Evolutionary conservation across 2,797 vertebrate genomes (phyloP), one percentile per base, ranked within the genome.

Genomic region (Coilia nasus): DNA sequence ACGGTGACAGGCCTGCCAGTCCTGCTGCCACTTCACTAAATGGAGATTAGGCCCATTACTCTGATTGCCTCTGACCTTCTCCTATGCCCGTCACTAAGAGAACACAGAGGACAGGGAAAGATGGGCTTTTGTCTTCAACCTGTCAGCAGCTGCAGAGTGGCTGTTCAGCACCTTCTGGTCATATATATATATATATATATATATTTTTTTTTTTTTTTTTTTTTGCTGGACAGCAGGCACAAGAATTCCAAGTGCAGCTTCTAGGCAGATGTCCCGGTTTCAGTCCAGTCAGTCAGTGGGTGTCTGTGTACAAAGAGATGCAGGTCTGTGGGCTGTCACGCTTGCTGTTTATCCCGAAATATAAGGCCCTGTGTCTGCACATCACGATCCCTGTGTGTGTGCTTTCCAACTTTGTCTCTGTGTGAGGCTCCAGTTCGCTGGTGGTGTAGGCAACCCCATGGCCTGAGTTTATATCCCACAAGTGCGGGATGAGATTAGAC

Each of bases 1-100:
- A 44, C 35, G 67, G 87, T 92, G 93, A 93, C 92, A 93, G 89
- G 83, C 83, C 89, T 90, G 93, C 91, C 93, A 92, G 85, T 92
- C 88, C 82, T 87, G 85, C 91, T 93, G 91, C 89, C 86, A 78
- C 88, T 81, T 83, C 84, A 87, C 90, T 93, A 91, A 94, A 93
- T 90, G 90, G 88, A 90, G 92, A 90, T 91, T 89, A 86, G 83
- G 94, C 92, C 92, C 91, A 93, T 95, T 93, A 93, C 84, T 81
- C 46, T 81, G 82, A 93, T 93, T 91, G 89, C 90, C 92, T 93
- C 89, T 90, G 90, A 93, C 91, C 91, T 91, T 91, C 90, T 90
- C 90, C 83, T 31, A 87, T 83, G 67, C 47, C 41, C 50, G 50
- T 59, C 17, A 19, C 17, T 25, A 11, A 78, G 31, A 6, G 71